A percentile compares a stretch with the other conserved stretches of the same genome.
These are phyloP conservation scores for Pogona vitticeps DNA, from an alignment of 2,113 vertebrate species.

Conservation along the genomic window DNA sequence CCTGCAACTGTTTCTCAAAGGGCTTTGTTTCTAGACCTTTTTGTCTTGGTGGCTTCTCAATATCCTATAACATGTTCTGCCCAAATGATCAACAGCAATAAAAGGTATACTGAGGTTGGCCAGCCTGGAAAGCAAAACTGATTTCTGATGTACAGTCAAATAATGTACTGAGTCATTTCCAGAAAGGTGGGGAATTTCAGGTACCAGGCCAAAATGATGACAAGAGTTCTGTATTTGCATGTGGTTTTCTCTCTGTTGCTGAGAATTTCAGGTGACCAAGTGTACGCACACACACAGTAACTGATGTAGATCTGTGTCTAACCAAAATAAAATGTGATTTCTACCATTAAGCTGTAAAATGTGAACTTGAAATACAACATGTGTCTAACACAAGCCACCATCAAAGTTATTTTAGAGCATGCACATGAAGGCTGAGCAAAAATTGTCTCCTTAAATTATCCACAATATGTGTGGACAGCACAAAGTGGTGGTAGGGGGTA, in stretches of 20 bases:
- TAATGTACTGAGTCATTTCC: no score
- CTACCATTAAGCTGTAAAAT: neutral
- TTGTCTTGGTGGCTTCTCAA: no score
- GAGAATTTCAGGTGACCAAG: conserved; percentile 20
- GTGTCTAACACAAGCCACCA: conserved; percentile 35
- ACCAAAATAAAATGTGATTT: conserved; percentile 35
- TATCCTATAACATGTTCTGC: neutral
- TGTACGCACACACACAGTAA: conserved; percentile 54
- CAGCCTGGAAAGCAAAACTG: neutral
- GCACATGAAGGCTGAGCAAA: conserved; percentile 9
- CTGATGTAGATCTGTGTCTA: conserved; percentile 37
- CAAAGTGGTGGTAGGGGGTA: no score
- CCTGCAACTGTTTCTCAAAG: no score
- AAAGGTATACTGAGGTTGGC: neutral
- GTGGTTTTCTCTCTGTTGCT: conserved; percentile 30
- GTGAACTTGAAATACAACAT: neutral
- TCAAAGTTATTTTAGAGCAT: conserved; percentile 48
- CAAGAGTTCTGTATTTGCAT: neutral
- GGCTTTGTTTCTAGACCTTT: no score
- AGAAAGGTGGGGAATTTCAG: neutral
- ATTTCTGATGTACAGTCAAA: neutral
- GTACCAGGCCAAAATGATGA: neutral
- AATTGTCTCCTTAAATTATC: no score
- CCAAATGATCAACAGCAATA: neutral
- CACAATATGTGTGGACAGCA: no score